Conservation (phyloP, 2,113 vertebrate species). For the Dasyurus viverrinus region DNA sequence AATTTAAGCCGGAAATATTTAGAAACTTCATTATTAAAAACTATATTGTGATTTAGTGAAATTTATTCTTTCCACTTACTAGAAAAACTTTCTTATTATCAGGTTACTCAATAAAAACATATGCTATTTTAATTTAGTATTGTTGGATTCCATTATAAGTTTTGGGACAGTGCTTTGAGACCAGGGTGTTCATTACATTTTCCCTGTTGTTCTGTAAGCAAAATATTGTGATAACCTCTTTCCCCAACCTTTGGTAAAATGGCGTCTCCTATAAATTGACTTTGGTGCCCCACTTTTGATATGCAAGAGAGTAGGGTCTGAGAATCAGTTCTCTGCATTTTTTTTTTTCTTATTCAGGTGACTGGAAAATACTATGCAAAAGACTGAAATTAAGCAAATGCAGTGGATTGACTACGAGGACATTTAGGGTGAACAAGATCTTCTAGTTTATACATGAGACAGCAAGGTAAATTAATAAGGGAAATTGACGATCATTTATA, state of each 20-base stretch:
- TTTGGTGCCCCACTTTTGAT: slow-evolving; percentile 67
- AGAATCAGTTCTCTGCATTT: slow-evolving; percentile 45
- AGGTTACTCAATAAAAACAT: slow-evolving; percentile 56
- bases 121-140: slow-evolving; percentile 60
- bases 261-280: slow-evolving; percentile 67
- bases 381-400: slow-evolving; percentile 80
- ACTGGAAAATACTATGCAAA: slow-evolving; percentile 63
- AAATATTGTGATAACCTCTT: slow-evolving; percentile 73
- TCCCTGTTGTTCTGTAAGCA: slow-evolving; percentile 64
- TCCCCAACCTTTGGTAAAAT: slow-evolving; percentile 75
- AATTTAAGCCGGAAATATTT: slow-evolving; percentile 49
- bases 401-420: slow-evolving; percentile 73
- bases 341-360: slow-evolving; percentile 60
- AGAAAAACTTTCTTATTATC: slow-evolving; percentile 64
- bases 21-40: slow-evolving; percentile 57
- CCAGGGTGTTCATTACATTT: slow-evolving; percentile 55
- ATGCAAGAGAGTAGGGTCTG: slow-evolving; percentile 25
- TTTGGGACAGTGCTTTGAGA: slow-evolving; percentile 57
- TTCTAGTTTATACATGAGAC: slow-evolving; percentile 84
- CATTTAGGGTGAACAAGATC: slow-evolving; percentile 81
- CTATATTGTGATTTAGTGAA: slow-evolving; percentile 2
- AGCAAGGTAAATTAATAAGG: slow-evolving; percentile 90
- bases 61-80: slow-evolving; percentile 53
- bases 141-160: slow-evolving; percentile 62
- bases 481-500: slow-evolving; percentile 90